phyloP scores from a whole-genome alignment of 2,888 invertebrate species.

The Latrodectus elegans region DNA sequence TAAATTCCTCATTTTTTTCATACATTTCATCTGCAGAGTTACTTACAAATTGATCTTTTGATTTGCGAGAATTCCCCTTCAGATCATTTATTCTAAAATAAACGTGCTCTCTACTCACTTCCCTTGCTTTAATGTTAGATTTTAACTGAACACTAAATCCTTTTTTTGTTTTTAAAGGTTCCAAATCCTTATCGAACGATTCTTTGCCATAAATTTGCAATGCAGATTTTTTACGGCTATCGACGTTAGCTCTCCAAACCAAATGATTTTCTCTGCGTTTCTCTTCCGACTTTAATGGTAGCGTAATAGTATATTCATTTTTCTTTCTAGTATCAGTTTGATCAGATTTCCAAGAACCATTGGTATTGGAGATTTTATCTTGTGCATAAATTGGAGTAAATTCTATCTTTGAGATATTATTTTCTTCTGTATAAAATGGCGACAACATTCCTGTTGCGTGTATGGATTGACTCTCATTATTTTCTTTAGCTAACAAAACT shows the following conservation, averaged over 20 bases:
- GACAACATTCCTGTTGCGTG: background rate
- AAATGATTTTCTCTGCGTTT: constrained; percentile 51
- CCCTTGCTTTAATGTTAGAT: constrained; percentile 21
- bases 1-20: background rate
- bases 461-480: no score
- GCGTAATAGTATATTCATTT: constrained; percentile 10
- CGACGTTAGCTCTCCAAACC: background rate
- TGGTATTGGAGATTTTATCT: constrained; percentile 22
- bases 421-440: background rate
- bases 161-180: constrained; percentile 28
- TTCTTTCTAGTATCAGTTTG: constrained; percentile 18
- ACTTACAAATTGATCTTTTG: background rate
- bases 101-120: constrained; percentile 9
- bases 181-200: constrained; percentile 47
- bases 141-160: constrained; percentile 38
- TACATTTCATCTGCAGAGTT: background rate
- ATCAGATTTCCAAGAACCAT: constrained; percentile 21
- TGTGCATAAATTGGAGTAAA: constrained; percentile 16
- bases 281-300: constrained; percentile 38
- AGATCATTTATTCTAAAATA: constrained; percentile 1
- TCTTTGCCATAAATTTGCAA: constrained; percentile 57
- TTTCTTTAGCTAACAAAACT: no score
- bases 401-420: background rate
- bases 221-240: constrained; percentile 52
- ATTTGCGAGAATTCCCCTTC: background rate